Conservation (phyloP, 2,888 invertebrate genomes). For the Argyresthia albistria region DNA sequence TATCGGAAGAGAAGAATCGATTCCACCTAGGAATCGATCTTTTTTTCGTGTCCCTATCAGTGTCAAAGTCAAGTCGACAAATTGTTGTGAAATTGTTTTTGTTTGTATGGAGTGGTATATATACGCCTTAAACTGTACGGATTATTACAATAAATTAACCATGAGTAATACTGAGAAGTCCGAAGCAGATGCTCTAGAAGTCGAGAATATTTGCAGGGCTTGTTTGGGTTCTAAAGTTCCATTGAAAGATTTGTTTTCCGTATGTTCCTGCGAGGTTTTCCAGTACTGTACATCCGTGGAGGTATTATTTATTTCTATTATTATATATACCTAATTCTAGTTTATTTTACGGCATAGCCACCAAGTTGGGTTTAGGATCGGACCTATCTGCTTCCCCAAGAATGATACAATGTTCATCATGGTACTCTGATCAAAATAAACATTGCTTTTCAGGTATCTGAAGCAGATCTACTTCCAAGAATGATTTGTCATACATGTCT, state of each 20-base stretch:
- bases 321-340: background rate
- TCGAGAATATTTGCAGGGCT: slow-evolving; percentile 52
- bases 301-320: slow-evolving; percentile 21
- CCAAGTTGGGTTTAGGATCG: background rate
- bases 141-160: too few species aligned
- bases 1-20: too few species aligned
- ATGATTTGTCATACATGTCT: slow-evolving; percentile 57
- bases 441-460: slow-evolving; percentile 39
- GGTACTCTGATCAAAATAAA: background rate
- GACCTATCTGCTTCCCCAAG: too few species aligned
- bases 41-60: too few species aligned
- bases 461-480: slow-evolving; percentile 45
- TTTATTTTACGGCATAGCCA: too few species aligned
- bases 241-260: slow-evolving; percentile 50
- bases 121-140: too few species aligned
- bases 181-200: slow-evolving; percentile 24
- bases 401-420: too few species aligned
- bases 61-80: too few species aligned
- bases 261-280: slow-evolving; percentile 51
- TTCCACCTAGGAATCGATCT: too few species aligned
- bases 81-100: too few species aligned
- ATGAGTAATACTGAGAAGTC: too few species aligned
- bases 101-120: too few species aligned
- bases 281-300: slow-evolving; percentile 62
- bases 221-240: slow-evolving; percentile 52